Evolutionary conservation across 2,888 invertebrate species (phyloP).

Genomic region (Oeneis ivallda): DNA sequence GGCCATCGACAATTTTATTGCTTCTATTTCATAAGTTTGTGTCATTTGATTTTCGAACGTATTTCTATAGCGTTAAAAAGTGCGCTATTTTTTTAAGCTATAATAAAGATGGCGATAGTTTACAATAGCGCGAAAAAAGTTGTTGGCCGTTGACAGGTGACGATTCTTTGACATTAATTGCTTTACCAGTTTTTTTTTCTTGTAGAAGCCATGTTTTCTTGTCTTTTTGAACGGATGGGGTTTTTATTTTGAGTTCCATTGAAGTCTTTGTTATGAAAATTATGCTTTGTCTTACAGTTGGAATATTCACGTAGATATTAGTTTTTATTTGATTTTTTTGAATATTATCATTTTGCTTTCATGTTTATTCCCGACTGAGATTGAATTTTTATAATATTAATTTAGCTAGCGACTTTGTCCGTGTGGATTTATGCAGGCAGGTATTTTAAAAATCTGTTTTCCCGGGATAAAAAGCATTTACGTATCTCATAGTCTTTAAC

Average conservation of each 20-base stretch:
- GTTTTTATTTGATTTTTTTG: too few species aligned
- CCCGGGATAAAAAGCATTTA: too few species aligned
- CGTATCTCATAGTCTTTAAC: too few species aligned
- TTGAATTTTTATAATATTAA: too few species aligned
- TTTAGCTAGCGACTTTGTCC: too few species aligned
- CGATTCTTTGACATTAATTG: conserved; percentile 78
- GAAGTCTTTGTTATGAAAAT: conserved; percentile 13
- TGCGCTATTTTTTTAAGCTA: conserved; percentile 39
- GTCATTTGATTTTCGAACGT: conserved; percentile 25
- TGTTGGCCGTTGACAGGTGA: conserved; percentile 65
- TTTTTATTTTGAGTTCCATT: conserved; percentile 21
- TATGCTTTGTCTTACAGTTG: neutral
- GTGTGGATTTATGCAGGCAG: too few species aligned
- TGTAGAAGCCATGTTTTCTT: conserved; percentile 29
- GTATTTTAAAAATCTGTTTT: too few species aligned
- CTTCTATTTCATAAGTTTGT: conserved; percentile 11
- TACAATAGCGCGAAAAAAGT: conserved; percentile 65
- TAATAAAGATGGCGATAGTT: conserved; percentile 43
- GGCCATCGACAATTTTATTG: conserved; percentile 35
- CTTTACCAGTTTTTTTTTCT: conserved; percentile 47
- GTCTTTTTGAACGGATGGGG: conserved; percentile 31
- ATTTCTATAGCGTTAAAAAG: conserved; percentile 29
- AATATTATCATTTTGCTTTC: too few species aligned
- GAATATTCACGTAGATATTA: neutral
- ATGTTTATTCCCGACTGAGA: too few species aligned